phyloP scores from a whole-genome alignment of 1,140 invertebrate species.

The Eumaeus atala region DNA sequence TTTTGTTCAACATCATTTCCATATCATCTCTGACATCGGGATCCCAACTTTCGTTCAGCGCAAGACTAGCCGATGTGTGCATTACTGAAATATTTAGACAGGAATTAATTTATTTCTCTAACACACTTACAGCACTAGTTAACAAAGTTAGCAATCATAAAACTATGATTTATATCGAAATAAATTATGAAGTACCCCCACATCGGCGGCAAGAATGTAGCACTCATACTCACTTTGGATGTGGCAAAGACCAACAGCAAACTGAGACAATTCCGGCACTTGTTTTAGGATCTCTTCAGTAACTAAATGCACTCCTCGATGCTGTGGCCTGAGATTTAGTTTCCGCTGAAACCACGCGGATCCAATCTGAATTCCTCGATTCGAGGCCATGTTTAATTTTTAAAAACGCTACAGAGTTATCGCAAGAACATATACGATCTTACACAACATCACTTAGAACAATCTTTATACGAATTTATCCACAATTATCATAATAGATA shows the following conservation, averaged over 20 bases:
- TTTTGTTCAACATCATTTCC: constrained; percentile 99
- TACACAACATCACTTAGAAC: constrained; percentile 74
- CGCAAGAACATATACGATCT: constrained; percentile 69
- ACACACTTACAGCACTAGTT: background rate
- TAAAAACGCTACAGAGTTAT: constrained; percentile 69
- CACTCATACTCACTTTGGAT: constrained; percentile 89
- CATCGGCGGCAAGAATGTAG: constrained; percentile 48
- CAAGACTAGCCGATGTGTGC: constrained; percentile 97
- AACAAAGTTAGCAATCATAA: background rate
- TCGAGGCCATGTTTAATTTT: constrained; percentile 87
- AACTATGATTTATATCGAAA: constrained; percentile 3
- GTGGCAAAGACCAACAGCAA: constrained; percentile 94
- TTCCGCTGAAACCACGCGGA: constrained; percentile 98
- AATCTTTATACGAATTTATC: constrained; percentile 67
- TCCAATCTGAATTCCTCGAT: constrained; percentile 91
- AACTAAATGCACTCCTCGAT: constrained; percentile 94
- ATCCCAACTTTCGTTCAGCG: constrained; percentile 98
- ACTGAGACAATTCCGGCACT: constrained; percentile 93
- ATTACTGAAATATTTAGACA: constrained; percentile 83
- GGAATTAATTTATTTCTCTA: background rate
- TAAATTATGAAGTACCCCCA: constrained; percentile 36
- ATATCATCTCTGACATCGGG: constrained; percentile 97
- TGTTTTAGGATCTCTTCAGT: constrained; percentile 95
- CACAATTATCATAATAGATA: constrained; percentile 75
- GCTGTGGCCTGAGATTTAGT: constrained; percentile 94